Base-by-base conservation (phyloP, 2,888 invertebrate genomes). In the Magallana nippona region DNA sequence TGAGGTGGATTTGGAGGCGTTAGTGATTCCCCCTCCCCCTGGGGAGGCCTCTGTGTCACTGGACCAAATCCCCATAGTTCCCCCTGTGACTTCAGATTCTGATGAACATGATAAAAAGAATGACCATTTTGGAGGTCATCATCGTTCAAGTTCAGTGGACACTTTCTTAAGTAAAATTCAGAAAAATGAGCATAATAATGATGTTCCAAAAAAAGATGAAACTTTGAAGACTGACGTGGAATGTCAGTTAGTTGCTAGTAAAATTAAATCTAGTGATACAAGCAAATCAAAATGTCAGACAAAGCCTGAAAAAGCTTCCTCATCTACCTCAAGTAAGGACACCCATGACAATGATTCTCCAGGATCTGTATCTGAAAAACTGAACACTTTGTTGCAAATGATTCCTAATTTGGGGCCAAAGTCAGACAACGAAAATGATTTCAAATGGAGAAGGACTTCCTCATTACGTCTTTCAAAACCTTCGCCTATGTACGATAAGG, bases 11-110 rank as follows among this genome's bases (percentile, higher is more conserved):
- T 89, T 91, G 55, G 87, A 91, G 13, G 89, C 91, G 11, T 87
- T 92, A 78, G 90, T 93, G 44, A 92, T 93, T 60, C 92, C 91
- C n/a, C 93, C 93, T 22, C 92, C 92, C 2, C 87, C 90, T 0
- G 86, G 84, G 19, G 88, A 88, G 10, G 86, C 89, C 60, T 88
- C 88, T 10, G 84, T 88, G 13, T 84, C 84, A 57, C 78, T 88
- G 10, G 89, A 90, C 10, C 89, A 91, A 11, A 89, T 91, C 81
- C 84, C 87, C 11, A 90, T 91, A 55, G 92, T 92, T 32, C 92
- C 92, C 10, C 91, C 92, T 13, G 88, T 91, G 17, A 86, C 86
- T 19, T 84, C 85, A 11, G 78, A 78, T 63, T 58, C 57, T 55
- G 79, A 78, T 1, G 82, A 78, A 15, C 62, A 71, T 0, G 82